Base-by-base conservation (phyloP, 2,888 invertebrate species). In the Sinotaia quadrata region DNA sequence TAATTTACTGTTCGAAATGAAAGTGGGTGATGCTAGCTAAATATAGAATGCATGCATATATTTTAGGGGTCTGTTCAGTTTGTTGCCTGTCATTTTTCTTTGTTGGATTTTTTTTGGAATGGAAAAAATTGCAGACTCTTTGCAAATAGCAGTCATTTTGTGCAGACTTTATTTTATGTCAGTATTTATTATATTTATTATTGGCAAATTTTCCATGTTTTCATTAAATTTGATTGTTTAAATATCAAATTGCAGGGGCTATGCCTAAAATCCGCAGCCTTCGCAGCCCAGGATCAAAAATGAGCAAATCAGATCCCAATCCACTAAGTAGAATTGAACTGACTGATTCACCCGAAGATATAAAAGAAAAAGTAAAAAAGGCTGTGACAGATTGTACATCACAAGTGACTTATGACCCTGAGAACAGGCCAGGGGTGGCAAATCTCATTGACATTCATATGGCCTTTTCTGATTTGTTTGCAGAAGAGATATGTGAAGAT, bases 301-400 rank as follows among this genome's bases (percentile, higher is more conserved):
- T 99, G 99, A 98, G 98, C 15, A 99, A 99, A 89, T 98, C 98
- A 0, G 95, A 96, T 84, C 85, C 90, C 0, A 93, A 95, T 89
- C 87, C 91, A 0, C 93, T 92, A 83, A 93, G 94, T 75, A 91
- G 95, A 66, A 93, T 99, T 71, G 91, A 93, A 78, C 88, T 99
- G 37, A 92, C 91, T 4, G 98, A 98, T 85, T 86, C 91, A 10
- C 91, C 93, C 0, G 93, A 94, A 51, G 88, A 89, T 18, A 92
- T 96, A 63, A 77, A 89, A 0, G 91, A 91, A 49, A 95, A 95
- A 87, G 89, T 97, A 21, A 94, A 93, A 83, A 96, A 95, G 89
- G 93, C 98, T 0, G 91, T 97, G 5, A 97, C 97, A 0, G 99
- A 99, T 89, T 94, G 92, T 81, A 94, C 91, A 0, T 94, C 96